Percentiles rank a stretch among this genome's conserved stretches.
These are phyloP conservation scores for Gonatopus flavifemur DNA, from an alignment of 1,140 invertebrate species.

Conservation along the genomic window DNA sequence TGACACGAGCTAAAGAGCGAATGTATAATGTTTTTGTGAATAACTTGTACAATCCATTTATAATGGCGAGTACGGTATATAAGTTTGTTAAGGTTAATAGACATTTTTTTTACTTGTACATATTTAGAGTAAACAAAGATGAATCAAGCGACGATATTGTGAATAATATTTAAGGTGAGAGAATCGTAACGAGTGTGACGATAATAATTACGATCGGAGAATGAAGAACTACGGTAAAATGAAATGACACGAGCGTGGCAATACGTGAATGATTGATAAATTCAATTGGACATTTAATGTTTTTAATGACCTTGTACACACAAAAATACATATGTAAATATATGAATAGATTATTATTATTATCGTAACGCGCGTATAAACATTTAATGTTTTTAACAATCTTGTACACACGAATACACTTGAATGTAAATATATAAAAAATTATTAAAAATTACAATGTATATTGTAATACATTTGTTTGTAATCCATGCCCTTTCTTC, in stretches of 20 bases:
- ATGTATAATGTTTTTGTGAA: no score
- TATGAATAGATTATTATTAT: slow-evolving; percentile 49
- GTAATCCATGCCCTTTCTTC: slow-evolving; percentile 7
- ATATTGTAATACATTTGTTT: slow-evolving; percentile 16
- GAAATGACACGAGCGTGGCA: slow-evolving; percentile 14
- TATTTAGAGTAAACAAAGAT: slow-evolving; percentile 23
- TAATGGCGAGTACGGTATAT: slow-evolving; percentile 22
- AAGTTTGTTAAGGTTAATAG: slow-evolving; percentile 23
- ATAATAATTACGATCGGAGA: slow-evolving; percentile 5
- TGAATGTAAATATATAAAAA: slow-evolving; percentile 56
- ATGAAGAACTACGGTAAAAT: slow-evolving; percentile 11
- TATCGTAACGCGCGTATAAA: slow-evolving; percentile 51
- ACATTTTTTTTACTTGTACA: slow-evolving; percentile 44
- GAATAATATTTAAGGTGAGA: slow-evolving; percentile 30
- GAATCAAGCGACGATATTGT: slow-evolving; percentile 28
- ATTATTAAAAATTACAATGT: slow-evolving; percentile 41
- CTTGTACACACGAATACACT: slow-evolving; percentile 55
- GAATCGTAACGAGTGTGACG: neutral
- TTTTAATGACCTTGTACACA: slow-evolving; percentile 55
- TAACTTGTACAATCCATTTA: slow-evolving; percentile 22
- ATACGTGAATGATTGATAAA: slow-evolving; percentile 26
- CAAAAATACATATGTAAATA: slow-evolving; percentile 51
- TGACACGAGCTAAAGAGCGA: slow-evolving; percentile 7
- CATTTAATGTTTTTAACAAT: slow-evolving; percentile 58
- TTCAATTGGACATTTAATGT: slow-evolving; percentile 49